These are phyloP conservation scores for Lophius americanus DNA, from an alignment of 2,797 vertebrate genomes.

Conservation along the genomic window DNA sequence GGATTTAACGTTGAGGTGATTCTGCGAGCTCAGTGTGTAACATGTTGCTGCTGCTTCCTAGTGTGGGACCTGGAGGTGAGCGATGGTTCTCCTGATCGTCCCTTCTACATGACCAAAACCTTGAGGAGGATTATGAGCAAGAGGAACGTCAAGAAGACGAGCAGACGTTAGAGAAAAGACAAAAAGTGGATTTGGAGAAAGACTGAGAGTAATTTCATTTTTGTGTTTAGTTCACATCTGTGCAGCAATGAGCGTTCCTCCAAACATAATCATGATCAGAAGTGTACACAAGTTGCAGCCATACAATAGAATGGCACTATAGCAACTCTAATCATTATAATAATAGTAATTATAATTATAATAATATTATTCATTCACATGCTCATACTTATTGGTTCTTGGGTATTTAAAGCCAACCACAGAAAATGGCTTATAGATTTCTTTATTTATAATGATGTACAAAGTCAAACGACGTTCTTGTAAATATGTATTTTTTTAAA, in stretches of 20 bases:
- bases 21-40: slow-evolving; percentile 36
- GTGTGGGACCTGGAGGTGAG: slow-evolving; percentile 85
- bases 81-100: slow-evolving; percentile 74
- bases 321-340: too few species aligned
- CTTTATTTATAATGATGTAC: neutral
- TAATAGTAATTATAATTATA: neutral
- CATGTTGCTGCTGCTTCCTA: slow-evolving; percentile 71
- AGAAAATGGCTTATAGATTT: neutral
- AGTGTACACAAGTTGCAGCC: slow-evolving; percentile 1
- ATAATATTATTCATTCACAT: neutral
- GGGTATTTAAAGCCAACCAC: neutral
- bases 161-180: slow-evolving; percentile 3
- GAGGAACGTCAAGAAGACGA: slow-evolving; percentile 35
- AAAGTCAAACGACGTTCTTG: slow-evolving; percentile 2
- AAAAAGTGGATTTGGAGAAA: slow-evolving; percentile 22
- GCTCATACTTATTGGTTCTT: neutral
- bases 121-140: slow-evolving; percentile 75
- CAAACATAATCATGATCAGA: slow-evolving; percentile 10
- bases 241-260: slow-evolving; percentile 9
- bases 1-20: neutral
- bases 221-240: slow-evolving; percentile 22
- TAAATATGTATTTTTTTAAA: slow-evolving; percentile 6
- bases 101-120: slow-evolving; percentile 73
- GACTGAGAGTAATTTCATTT: slow-evolving; percentile 8
- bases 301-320: slow-evolving; percentile 15